phyloP scores from a whole-genome alignment of 2,888 invertebrate species.

The Ecliptopera silaceata region DNA sequence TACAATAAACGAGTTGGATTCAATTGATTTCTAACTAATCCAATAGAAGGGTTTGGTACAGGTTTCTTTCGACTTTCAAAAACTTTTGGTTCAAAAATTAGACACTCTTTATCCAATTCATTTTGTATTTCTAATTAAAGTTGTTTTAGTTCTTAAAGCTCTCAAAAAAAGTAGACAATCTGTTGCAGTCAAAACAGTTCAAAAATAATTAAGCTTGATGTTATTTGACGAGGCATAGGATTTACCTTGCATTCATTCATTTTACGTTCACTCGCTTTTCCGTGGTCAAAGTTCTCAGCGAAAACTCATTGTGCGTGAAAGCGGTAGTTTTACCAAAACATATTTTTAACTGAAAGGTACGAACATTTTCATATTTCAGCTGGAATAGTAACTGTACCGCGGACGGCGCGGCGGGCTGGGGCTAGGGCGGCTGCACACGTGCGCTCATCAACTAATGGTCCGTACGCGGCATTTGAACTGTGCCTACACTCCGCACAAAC shows the following conservation, averaged over 20 bases:
- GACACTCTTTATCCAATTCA: too few relatives aligned
- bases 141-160: too few relatives aligned
- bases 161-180: too few relatives aligned
- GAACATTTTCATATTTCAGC: constrained; percentile 79
- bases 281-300: constrained; percentile 65
- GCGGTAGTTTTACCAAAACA: constrained; percentile 74
- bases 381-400: constrained; percentile 77
- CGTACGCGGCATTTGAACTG: constrained; percentile 83
- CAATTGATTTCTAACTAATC: constrained; percentile 26
- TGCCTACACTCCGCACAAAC: constrained; percentile 73
- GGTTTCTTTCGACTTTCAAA: background rate
- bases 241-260: constrained; percentile 19
- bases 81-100: too few relatives aligned
- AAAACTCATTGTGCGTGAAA: constrained; percentile 78
- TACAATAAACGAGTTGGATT: constrained; percentile 42
- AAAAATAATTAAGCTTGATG: background rate
- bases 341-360: constrained; percentile 72
- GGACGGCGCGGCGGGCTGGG: constrained; percentile 36
- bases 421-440: constrained; percentile 71
- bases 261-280: constrained; percentile 32
- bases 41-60: constrained; percentile 11
- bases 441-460: constrained; percentile 84
- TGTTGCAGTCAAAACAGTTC: background rate
- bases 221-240: constrained; percentile 6
- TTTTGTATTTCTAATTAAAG: too few relatives aligned